A percentile compares a stretch with the other conserved stretches of the same genome.
Conservation (phyloP, 64 coral and sea anemone species). For the Actinia tenebrosa region DNA sequence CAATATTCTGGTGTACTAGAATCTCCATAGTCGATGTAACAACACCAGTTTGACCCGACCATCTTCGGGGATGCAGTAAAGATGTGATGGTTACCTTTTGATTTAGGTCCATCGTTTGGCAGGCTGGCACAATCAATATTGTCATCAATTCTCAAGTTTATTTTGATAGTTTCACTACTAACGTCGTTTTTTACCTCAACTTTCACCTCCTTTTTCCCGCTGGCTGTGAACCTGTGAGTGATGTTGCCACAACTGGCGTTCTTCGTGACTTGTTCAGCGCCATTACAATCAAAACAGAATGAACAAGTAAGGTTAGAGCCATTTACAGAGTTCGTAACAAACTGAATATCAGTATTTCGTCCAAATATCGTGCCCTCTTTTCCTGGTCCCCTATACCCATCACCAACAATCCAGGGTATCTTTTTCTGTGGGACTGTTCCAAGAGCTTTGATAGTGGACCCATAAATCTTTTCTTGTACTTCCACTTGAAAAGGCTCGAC, state of each 20-base stretch:
- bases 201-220: neutral
- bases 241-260: neutral
- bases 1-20: neutral
- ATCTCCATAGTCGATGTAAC: neutral
- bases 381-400: neutral
- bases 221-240: conserved; percentile 5
- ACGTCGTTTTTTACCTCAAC: conserved; percentile 19
- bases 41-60: neutral
- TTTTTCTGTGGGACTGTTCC: neutral
- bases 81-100: neutral
- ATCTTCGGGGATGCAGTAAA: neutral
- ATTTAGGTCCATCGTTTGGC: neutral
- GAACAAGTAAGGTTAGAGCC: conserved; percentile 39
- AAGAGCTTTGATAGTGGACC: neutral
- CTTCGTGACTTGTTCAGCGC: neutral
- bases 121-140: conserved; percentile 7
- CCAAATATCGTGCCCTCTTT: conserved; percentile 4
- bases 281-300: neutral
- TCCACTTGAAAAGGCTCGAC: neutral
- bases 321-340: neutral
- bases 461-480: conserved; percentile 32
- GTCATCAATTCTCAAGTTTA: neutral
- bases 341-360: conserved; percentile 17
- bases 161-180: neutral
- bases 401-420: neutral